Conservation (phyloP, 2,113 vertebrate species). For the Hyperopisus bebe region DNA sequence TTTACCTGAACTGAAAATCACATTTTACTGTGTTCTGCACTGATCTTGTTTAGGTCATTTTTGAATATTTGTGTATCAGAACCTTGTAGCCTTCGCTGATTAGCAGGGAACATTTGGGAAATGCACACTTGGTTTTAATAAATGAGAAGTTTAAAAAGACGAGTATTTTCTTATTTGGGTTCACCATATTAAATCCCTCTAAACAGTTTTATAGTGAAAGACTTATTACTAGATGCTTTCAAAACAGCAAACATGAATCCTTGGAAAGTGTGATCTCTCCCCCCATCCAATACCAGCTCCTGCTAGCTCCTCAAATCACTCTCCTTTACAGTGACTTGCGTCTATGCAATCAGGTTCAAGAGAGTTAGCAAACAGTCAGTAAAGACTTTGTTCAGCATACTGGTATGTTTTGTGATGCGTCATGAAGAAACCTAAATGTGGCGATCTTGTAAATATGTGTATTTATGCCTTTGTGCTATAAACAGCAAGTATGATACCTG, state of each 20-base stretch:
- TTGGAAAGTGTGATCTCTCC: background rate
- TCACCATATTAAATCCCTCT: background rate
- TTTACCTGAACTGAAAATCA: background rate
- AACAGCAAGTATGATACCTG: background rate
- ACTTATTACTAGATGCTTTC: background rate
- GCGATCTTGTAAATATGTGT: background rate
- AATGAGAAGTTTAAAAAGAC: background rate
- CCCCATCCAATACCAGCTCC: background rate
- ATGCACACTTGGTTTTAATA: background rate
- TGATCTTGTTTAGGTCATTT: background rate
- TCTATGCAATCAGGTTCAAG: background rate
- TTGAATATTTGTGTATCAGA: background rate
- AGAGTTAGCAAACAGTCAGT: background rate
- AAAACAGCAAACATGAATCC: background rate
- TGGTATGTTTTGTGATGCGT: background rate
- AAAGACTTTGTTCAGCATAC: background rate
- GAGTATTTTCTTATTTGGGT: background rate
- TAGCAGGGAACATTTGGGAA: background rate
- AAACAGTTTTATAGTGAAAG: background rate
- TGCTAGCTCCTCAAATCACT: background rate
- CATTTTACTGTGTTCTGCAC: background rate
- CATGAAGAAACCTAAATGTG: background rate
- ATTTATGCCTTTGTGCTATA: background rate
- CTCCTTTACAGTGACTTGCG: background rate
- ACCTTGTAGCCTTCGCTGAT: background rate